Conservation (phyloP, 23 tunicate genomes). For the Halocynthia aurantium region DNA sequence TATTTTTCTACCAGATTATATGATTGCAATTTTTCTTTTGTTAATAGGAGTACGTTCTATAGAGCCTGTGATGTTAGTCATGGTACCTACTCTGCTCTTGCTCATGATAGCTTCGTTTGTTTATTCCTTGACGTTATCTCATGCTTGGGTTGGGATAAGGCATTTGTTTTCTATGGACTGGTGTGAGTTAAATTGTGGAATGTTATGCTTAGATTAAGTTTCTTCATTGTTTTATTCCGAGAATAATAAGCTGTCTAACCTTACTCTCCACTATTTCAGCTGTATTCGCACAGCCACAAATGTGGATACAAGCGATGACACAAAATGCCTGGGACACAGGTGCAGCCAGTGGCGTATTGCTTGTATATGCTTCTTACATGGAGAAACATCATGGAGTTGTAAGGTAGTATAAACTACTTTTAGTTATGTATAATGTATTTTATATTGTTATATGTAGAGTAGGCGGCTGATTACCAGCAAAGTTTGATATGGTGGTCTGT, state of each 20-base stretch:
- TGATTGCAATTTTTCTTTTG: not conserved
- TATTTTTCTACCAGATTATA: not conserved
- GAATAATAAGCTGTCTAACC: not conserved
- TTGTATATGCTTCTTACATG: slow-evolving; percentile 74
- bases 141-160: slow-evolving; percentile 60
- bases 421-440: no score
- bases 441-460: no score
- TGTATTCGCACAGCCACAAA: slow-evolving; percentile 52
- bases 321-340: slow-evolving; percentile 99
- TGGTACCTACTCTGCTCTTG: slow-evolving; percentile 60
- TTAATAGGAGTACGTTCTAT: slow-evolving; percentile 54
- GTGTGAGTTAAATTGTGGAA: slow-evolving; percentile 9
- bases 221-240: no score
- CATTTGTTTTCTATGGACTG: slow-evolving; percentile 87
- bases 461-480: no score
- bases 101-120: slow-evolving; percentile 61
- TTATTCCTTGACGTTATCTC: slow-evolving; percentile 60
- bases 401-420: not conserved
- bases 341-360: slow-evolving; percentile 63
- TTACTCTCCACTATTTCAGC: not conserved
- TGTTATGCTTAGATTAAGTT: not conserved
- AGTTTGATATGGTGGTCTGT: no score
- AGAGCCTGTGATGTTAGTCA: slow-evolving; percentile 74
- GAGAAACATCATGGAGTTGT: slow-evolving; percentile 73
- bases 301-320: slow-evolving; percentile 74